These are phyloP conservation scores for Caenorhabditis sulstoni DNA, from an alignment of 2,888 invertebrate genomes.

Conservation along the genomic window DNA sequence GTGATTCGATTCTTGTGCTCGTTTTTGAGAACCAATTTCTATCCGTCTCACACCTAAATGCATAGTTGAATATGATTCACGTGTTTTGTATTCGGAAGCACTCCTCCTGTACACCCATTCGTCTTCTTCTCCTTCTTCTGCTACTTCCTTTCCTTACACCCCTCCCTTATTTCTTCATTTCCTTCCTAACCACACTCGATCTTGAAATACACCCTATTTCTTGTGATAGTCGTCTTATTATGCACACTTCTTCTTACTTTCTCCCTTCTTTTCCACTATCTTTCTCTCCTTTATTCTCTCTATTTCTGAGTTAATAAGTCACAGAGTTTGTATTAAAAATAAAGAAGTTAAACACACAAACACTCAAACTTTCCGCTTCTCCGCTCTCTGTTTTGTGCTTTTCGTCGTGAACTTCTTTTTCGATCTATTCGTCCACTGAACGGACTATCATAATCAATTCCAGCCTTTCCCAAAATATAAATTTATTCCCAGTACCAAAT, in stretches of 20 bases:
- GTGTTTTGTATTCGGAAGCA: conserved; percentile 53
- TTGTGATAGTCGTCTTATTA: conserved; percentile 52
- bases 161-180: conserved; percentile 17
- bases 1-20: conserved; percentile 14
- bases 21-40: conserved; percentile 29
- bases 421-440: no score
- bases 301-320: conserved; percentile 35
- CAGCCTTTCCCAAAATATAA: background rate
- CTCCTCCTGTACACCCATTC: conserved; percentile 22
- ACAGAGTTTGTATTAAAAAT: conserved; percentile 46
- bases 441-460: no score
- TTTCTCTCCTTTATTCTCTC: conserved; percentile 14
- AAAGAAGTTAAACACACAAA: conserved; percentile 33
- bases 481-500: no score
- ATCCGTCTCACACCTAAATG: conserved; percentile 40
- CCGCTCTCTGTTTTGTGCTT: conserved; percentile 3
- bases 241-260: conserved; percentile 54
- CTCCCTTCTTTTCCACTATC: conserved; percentile 2
- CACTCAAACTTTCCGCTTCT: conserved; percentile 22
- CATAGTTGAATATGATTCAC: conserved; percentile 54
- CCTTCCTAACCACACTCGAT: conserved; percentile 51
- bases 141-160: no score
- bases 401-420: conserved; percentile 34
- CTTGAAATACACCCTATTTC: conserved; percentile 60
- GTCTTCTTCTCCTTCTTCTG: conserved; percentile 16